phyloP scores from a whole-genome alignment of 2,113 vertebrate species.

The Vulpes vulpes region DNA sequence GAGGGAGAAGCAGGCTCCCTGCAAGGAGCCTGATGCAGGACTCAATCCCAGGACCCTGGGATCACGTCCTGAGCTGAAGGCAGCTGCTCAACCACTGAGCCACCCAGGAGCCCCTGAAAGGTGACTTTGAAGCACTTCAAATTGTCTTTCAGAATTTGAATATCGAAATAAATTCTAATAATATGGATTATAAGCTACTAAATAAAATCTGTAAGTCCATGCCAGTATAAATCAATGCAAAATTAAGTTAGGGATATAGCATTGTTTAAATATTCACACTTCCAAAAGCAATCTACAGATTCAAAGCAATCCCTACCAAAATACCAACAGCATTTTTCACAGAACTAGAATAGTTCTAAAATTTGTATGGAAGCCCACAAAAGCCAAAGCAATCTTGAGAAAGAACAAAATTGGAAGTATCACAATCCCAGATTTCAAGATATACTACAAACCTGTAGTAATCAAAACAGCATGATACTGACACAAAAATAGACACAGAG shows the following conservation, averaged over 20 bases:
- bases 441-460: not conserved
- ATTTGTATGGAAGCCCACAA: not conserved
- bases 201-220: not conserved
- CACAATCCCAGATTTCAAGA: not conserved
- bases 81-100: too few species aligned
- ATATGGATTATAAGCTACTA: not conserved
- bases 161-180: not conserved
- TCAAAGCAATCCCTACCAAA: not conserved
- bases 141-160: not conserved
- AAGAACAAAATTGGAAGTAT: not conserved
- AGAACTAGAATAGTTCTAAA: not conserved
- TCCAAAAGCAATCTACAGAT: not conserved
- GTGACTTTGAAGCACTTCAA: not conserved
- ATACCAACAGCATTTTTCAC: not conserved
- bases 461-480: not conserved
- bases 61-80: too few species aligned
- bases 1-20: too few species aligned
- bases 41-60: too few species aligned
- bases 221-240: not conserved
- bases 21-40: too few species aligned
- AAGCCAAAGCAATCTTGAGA: not conserved
- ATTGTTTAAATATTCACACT: not conserved
- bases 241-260: not conserved
- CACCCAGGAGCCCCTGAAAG: too few species aligned
- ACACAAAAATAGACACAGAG: not conserved